Evolutionary conservation across 1,140 invertebrate genomes (phyloP).

Genomic region (Aphelinus atriplicis): DNA sequence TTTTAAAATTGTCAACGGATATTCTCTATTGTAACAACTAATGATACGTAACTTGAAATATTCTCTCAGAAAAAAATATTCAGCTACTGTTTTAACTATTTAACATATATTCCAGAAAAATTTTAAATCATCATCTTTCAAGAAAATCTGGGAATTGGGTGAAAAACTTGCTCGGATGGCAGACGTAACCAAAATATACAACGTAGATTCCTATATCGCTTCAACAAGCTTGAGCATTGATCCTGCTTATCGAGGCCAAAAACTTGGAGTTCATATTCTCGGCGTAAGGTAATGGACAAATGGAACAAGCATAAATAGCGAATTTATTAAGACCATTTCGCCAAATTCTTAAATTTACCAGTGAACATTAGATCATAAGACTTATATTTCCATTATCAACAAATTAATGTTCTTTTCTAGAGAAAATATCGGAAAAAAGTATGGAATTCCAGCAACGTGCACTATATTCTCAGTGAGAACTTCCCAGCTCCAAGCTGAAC

Average conservation of each 20-base stretch:
- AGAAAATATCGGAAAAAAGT: constrained; percentile 14
- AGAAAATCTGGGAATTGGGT: constrained; percentile 18
- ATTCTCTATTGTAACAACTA: too few relatives aligned
- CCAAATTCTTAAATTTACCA: too few relatives aligned
- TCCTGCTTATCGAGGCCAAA: constrained; percentile 52
- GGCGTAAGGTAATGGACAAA: constrained; percentile 45
- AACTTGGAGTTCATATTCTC: constrained; percentile 51
- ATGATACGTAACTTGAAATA: too few relatives aligned
- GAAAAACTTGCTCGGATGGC: constrained; percentile 15
- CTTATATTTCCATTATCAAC: too few relatives aligned
- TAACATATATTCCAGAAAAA: constrained; percentile 27
- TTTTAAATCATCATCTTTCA: constrained; percentile 11
- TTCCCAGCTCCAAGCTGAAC: constrained; percentile 43
- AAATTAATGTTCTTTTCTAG: too few relatives aligned
- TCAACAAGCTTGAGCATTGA: constrained; percentile 54
- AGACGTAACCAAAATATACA: constrained; percentile 48
- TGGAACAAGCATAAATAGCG: too few relatives aligned
- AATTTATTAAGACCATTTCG: too few relatives aligned
- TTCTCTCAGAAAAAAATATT: too few relatives aligned
- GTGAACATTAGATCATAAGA: too few relatives aligned
- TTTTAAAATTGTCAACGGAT: too few relatives aligned
- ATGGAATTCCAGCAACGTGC: constrained; percentile 39
- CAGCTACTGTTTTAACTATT: neutral
- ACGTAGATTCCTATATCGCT: constrained; percentile 50
- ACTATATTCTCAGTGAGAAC: constrained; percentile 46